Conservation (phyloP, 2,888 invertebrate species). For the Conus canariensis region DNA sequence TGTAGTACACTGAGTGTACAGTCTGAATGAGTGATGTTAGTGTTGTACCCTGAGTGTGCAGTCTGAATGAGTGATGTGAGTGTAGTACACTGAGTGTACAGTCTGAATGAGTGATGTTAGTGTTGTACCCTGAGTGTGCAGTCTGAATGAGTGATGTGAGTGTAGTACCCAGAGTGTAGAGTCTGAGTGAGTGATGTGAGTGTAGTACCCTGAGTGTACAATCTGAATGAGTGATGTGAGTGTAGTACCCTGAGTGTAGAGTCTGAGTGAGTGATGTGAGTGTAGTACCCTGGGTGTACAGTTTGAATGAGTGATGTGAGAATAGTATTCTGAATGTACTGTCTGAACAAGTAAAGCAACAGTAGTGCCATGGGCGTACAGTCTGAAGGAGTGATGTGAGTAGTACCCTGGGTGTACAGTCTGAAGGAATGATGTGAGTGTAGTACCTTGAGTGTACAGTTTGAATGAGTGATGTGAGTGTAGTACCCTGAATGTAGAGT, state of each 20-base stretch:
- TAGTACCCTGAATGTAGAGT: not conserved
- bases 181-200: not conserved
- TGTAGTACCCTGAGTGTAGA: not conserved
- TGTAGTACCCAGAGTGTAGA: too few relatives aligned
- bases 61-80: not conserved
- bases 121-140: too few relatives aligned
- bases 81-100: not conserved
- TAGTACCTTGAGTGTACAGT: too few relatives aligned
- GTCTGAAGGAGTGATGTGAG: not conserved
- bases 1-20: too few relatives aligned
- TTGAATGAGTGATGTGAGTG: not conserved
- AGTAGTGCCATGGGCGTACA: not conserved
- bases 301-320: too few relatives aligned
- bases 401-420: not conserved
- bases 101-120: too few relatives aligned
- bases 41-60: not conserved
- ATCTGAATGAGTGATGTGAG: not conserved
- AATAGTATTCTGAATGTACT: too few relatives aligned
- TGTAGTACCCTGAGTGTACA: not conserved
- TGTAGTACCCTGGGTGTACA: too few relatives aligned
- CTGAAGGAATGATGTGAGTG: too few relatives aligned
- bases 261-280: too few relatives aligned
- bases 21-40: not conserved
- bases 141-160: too few relatives aligned
- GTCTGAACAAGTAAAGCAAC: too few relatives aligned